Evolutionary conservation across 2,113 vertebrate species (phyloP), one percentile per base, ranked within the genome.

Genomic region (Cariama cristata): DNA sequence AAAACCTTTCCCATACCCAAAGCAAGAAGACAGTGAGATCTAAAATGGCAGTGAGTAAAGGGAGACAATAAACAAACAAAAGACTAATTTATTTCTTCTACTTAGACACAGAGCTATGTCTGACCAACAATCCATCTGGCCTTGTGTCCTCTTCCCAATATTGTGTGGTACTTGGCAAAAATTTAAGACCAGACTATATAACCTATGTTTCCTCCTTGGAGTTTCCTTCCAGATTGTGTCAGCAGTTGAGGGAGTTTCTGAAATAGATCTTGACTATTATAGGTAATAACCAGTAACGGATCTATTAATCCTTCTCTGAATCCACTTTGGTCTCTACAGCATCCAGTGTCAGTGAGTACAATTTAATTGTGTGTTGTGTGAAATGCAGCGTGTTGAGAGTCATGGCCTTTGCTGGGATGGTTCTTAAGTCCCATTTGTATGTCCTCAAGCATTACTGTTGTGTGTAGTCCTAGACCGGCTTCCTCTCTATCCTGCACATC

Each of bases 1-100:
- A 85, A 93, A 87, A 90, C 58, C 74, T 85, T 82, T 90, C 74
- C 87, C 74, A 66, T 81, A 93, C 35, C 18, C 77, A 79, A 73
- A 89, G 44, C 47, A 93, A 91, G 53, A 69, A 76, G 17, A 59
- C 24, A 71, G 28, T 28, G 53, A 76, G 80, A 69, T 74, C 82
- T 86, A 58, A 94, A 94, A 86, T 58, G 58, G 49, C 77, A 62
- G 27, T 56, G 66, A 88, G 52, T 44, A 83, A 82, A 83, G 30
- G 45, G 18, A 86, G 50, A 66, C 26, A 76, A 63, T 44, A 94
- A 94, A 93, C 66, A 93, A 94, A 79, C 75, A 77, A 73, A 82
- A 86, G 45, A 32, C 63, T 87, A 91, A 71, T 86, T 77, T 58
- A 55, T 63, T 74, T 91, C 38, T 72, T 94, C 56, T 84, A 22